phyloP scores from a whole-genome alignment of 2,888 invertebrate species.

The Ormyrus thymus region DNA sequence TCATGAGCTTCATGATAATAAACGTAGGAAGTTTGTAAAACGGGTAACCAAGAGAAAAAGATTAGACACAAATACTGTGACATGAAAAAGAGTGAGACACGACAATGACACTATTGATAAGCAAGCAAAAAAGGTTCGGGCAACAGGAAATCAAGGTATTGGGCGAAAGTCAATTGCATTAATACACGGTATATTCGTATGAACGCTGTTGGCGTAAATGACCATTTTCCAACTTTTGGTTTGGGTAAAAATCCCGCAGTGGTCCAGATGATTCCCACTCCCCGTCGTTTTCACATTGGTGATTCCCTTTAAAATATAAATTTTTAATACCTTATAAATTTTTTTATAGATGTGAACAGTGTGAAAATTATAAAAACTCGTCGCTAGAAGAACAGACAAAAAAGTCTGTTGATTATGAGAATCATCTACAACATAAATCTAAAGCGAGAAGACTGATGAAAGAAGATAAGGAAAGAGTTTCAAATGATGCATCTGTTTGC shows the following conservation, averaged over 20 bases:
- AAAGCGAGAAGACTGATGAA: conserved; percentile 42
- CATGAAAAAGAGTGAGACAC: background rate
- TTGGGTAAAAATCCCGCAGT: too few relatives aligned
- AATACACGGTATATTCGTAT: background rate
- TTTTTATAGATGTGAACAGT: conserved; percentile 49
- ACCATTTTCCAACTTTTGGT: too few relatives aligned
- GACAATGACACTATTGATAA: background rate
- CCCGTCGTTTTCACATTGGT: too few relatives aligned
- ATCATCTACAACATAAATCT: conserved; percentile 7
- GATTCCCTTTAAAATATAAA: too few relatives aligned
- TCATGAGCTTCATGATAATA: conserved; percentile 6
- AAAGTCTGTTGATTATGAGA: background rate
- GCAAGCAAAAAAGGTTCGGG: too few relatives aligned
- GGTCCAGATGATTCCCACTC: too few relatives aligned
- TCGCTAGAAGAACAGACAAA: conserved; percentile 22
- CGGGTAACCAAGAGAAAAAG: background rate
- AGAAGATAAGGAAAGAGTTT: conserved; percentile 41
- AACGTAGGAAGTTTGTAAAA: background rate
- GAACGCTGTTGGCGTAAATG: too few relatives aligned
- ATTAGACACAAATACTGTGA: background rate
- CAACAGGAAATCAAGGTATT: background rate
- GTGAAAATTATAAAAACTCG: conserved; percentile 37
- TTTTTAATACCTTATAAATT: too few relatives aligned
- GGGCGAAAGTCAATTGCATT: background rate
- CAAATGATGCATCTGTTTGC: conserved; percentile 26